A percentile compares a stretch with the other conserved stretches of the same genome.
phyloP scores from a whole-genome alignment of 1,140 invertebrate genomes.

The Drosophila oshimai region DNA sequence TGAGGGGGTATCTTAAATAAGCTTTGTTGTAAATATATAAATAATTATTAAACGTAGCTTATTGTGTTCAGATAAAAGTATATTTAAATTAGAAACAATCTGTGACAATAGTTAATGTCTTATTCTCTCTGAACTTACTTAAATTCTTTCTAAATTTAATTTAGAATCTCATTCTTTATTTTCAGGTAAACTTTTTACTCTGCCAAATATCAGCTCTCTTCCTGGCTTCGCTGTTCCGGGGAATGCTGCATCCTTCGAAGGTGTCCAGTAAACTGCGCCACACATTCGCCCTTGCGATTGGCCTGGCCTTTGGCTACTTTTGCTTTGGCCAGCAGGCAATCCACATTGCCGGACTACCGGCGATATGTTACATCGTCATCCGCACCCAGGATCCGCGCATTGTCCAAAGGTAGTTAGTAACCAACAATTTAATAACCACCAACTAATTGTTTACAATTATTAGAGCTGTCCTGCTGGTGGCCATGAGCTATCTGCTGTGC shows the following conservation, averaged over 20 bases:
- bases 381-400: constrained; percentile 85
- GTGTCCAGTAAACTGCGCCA: constrained; percentile 88
- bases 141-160: neutral
- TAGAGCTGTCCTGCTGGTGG: constrained; percentile 89
- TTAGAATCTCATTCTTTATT: constrained; percentile 22
- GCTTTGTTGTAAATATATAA: no score
- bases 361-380: constrained; percentile 89
- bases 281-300: constrained; percentile 89
- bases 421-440: neutral
- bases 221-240: constrained; percentile 89
- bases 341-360: constrained; percentile 89
- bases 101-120: no score
- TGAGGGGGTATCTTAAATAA: neutral
- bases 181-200: constrained; percentile 92
- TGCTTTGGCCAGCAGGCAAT: constrained; percentile 94
- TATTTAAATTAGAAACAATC: neutral
- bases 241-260: constrained; percentile 86
- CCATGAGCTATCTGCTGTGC: constrained; percentile 92
- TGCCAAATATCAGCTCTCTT: constrained; percentile 90
- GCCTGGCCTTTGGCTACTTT: constrained; percentile 91
- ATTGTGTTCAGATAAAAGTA: neutral
- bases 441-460: constrained; percentile 28
- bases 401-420: constrained; percentile 85
- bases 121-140: no score
- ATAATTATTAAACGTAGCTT: no score